phyloP scores from a whole-genome alignment of 2,797 vertebrate genomes.

The Megaceryle alcyon region DNA sequence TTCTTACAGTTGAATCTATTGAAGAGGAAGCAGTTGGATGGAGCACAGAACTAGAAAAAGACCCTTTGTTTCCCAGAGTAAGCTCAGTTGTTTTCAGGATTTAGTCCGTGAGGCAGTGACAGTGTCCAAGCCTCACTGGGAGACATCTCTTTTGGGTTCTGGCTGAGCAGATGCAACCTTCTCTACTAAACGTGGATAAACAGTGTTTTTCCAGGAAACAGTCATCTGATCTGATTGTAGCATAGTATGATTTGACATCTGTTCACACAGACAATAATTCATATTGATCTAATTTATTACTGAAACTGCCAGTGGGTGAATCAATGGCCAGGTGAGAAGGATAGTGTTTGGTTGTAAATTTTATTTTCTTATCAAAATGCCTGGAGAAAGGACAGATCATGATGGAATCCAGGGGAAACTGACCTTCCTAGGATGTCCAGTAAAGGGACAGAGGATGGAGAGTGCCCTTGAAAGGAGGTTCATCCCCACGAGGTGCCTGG shows the following conservation, averaged over 20 bases:
- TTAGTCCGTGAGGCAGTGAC: background rate
- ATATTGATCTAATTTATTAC: background rate
- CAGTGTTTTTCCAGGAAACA: background rate
- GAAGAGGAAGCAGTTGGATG: background rate
- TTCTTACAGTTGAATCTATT: background rate
- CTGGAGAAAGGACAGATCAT: background rate
- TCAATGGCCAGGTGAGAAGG: background rate
- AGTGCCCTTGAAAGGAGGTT: background rate
- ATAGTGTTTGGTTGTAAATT: background rate
- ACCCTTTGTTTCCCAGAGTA: background rate
- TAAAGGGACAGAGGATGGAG: background rate
- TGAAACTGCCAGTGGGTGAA: background rate
- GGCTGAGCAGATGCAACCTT: background rate
- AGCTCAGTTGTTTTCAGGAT: background rate
- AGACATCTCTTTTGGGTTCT: background rate
- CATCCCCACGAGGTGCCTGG: background rate
- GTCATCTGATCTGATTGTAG: background rate
- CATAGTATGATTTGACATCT: background rate
- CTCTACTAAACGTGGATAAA: background rate
- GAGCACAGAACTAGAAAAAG: background rate
- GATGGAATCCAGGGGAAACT: background rate
- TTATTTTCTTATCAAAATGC: background rate
- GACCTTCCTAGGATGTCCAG: background rate
- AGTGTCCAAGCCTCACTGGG: background rate
- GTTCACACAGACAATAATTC: background rate